These are phyloP conservation scores for Dendrolimus houi DNA, from an alignment of 2,888 invertebrate species.

Conservation along the genomic window DNA sequence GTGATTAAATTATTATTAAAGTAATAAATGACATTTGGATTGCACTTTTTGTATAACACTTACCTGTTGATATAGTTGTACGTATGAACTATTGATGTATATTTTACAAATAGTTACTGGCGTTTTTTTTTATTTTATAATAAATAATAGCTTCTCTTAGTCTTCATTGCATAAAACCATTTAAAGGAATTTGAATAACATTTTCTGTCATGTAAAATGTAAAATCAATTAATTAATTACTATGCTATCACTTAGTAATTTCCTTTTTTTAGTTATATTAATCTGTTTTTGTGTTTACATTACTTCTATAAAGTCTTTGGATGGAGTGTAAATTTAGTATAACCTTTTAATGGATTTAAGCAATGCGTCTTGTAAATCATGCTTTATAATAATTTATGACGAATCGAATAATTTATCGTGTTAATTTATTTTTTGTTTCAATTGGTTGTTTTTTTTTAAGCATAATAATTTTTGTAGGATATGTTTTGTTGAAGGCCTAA, in stretches of 20 bases:
- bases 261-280: no score
- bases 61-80: constrained; percentile 63
- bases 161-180: no score
- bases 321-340: not conserved
- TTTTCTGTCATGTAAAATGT: no score
- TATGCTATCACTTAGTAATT: no score
- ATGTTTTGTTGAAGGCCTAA: constrained; percentile 21
- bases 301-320: no score
- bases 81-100: constrained; percentile 54
- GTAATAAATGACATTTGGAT: constrained; percentile 31
- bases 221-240: no score
- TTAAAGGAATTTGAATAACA: not conserved
- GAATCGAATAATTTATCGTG: constrained; percentile 16
- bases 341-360: constrained; percentile 1
- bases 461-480: constrained; percentile 7
- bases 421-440: constrained; percentile 7
- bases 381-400: constrained; percentile 10
- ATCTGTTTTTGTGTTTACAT: no score
- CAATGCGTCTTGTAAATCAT: not conserved
- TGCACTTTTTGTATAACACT: constrained; percentile 70
- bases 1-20: constrained; percentile 13
- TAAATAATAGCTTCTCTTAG: not conserved
- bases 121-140: constrained; percentile 24
- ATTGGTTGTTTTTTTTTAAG: constrained; percentile 11
- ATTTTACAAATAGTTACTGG: constrained; percentile 43